These are phyloP conservation scores for Margarornis squamiger DNA, from an alignment of 2,797 vertebrate genomes.

Conservation along the genomic window DNA sequence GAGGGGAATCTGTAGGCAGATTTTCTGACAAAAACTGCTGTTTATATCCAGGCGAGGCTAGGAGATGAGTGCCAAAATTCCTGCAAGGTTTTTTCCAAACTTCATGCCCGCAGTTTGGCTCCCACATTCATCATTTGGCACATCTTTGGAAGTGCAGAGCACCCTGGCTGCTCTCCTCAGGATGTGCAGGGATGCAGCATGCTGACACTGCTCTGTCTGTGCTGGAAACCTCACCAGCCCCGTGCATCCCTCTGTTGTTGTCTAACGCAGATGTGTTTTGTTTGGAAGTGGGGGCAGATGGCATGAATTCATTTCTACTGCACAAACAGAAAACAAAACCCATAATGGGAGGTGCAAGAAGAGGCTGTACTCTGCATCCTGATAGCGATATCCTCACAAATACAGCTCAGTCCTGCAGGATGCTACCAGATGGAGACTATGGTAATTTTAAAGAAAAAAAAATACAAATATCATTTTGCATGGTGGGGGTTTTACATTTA, in stretches of 20 bases:
- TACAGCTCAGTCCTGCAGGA: not conserved
- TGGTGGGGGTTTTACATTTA: not conserved
- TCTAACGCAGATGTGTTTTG: not conserved
- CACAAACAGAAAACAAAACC: not conserved
- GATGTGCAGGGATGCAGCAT: not conserved
- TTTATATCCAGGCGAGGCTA: not conserved
- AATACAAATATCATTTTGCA: not conserved
- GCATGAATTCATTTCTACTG: not conserved
- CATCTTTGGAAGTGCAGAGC: not conserved
- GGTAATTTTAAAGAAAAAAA: conserved; percentile 47
- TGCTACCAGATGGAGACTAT: conserved; percentile 34
- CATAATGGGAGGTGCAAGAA: not conserved
- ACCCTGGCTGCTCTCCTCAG: not conserved
- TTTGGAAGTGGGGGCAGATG: not conserved
- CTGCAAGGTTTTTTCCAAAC: conserved; percentile 7
- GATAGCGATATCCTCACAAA: not conserved
- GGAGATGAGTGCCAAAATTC: not conserved
- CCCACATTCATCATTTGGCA: not conserved
- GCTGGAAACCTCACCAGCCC: not conserved
- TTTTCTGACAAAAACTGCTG: conserved; percentile 36
- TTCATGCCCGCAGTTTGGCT: rapidly evolving
- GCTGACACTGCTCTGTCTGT: not conserved
- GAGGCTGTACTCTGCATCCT: not conserved
- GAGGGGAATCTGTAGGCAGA: conserved; percentile 17
- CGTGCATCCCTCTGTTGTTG: rapidly evolving